Evolutionary conservation across 2,113 vertebrate genomes (phyloP), one percentile per base, ranked within the genome.

Genomic region (Phyllostomus hastatus): DNA sequence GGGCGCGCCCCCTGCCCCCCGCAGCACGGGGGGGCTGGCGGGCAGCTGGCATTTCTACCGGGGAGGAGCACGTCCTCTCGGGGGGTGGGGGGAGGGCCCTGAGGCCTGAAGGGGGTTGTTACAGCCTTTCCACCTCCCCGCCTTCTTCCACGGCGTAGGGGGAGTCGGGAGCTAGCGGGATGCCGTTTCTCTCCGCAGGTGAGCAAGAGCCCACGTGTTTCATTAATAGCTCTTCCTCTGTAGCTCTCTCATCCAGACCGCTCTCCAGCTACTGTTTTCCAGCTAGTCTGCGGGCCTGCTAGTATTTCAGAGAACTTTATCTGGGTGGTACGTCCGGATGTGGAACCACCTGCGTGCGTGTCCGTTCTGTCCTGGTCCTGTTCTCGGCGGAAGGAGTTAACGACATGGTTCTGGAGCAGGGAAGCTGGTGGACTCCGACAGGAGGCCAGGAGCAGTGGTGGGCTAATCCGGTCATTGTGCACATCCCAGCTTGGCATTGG

Each of bases 401-500:
- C 87, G 72, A 54, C 20, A 50, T 48, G 97, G 93, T 96, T 97
- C 80, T 91, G 14, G 35, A 96, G 92, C 26, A 22, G 91, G 79
- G 73, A 97, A 97, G 26, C 38, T 94, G 5, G 9, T 90, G n/a
- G 73, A 97, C 90, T 97, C 72, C 73, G 70, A 59, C 67, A 57
- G 64, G 50, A 46, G 35, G 41, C 16, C 89, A 82, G 80, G 95
- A 96, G 43, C 41, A 61, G 35, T 79, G 96, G 81, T 97, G 83
- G 17, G 43, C 76, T 96, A 90, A 96, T 98, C 96, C 94, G 88
- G 46, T 90, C 70, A 78, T 94, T 94, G 84, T 94, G 28, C 72
- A 1, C 79, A 73, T 41, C 75, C 10, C 78, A 78, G 89, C 46
- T 95, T 95, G 92, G 50, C 19, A 73, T 93, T 91, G 94, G 24